These are phyloP conservation scores for Saguinus imperator DNA, from an alignment of 2,113 vertebrate genomes.

Conservation along the genomic window DNA sequence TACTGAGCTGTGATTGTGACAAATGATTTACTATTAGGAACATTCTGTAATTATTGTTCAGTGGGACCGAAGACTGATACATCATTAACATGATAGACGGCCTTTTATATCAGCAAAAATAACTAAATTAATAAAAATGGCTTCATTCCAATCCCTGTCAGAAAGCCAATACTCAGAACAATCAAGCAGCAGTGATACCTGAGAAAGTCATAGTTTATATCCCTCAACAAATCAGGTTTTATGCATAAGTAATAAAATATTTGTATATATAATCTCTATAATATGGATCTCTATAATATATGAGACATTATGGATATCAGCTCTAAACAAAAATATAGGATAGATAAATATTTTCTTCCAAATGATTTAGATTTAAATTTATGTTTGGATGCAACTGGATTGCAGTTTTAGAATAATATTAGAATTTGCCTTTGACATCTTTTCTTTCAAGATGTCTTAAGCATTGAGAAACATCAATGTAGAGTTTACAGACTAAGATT, in stretches of 20 bases:
- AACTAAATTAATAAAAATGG: conserved; percentile 94
- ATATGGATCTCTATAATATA: conserved; percentile 58
- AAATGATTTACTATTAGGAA: conserved; percentile 92
- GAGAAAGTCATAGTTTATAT: conserved; percentile 80
- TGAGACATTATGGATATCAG: conserved; percentile 67
- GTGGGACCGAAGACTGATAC: conserved; percentile 89
- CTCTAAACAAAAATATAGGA: not conserved
- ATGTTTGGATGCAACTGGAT: not conserved
- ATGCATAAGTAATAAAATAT: conserved; percentile 82
- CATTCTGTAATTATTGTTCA: conserved; percentile 93
- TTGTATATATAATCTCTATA: conserved; percentile 67
- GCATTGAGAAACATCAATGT: not conserved
- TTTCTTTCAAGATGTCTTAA: conserved; percentile 39
- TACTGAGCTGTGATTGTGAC: conserved; percentile 88
- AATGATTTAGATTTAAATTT: conserved; percentile 47
- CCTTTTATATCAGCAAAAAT: conserved; percentile 93
- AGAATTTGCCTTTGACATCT: not conserved
- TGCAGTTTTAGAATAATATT: conserved; percentile 60
- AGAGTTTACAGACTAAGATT: not conserved
- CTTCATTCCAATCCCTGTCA: conserved; percentile 91
- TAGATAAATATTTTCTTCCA: conserved; percentile 43
- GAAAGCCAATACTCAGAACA: conserved; percentile 90
- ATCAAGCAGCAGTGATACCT: conserved; percentile 86
- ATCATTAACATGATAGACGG: conserved; percentile 92
- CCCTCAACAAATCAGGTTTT: conserved; percentile 83